phyloP scores from a whole-genome alignment of 2,888 invertebrate genomes.

The Urechis unicinctus region DNA sequence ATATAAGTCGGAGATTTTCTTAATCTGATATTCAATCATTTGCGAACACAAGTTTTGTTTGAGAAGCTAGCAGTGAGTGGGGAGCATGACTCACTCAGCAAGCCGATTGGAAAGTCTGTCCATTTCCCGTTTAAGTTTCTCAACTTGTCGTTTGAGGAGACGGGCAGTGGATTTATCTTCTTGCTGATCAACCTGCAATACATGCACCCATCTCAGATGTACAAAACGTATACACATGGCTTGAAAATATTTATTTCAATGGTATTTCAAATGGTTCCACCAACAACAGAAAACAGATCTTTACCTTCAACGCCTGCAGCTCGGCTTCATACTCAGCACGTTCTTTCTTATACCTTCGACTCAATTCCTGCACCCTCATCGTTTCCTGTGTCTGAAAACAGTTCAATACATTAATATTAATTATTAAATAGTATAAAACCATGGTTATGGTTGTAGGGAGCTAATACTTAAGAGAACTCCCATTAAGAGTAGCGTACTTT shows the following conservation, averaged over 20 bases:
- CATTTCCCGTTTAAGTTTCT: background rate
- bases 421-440: background rate
- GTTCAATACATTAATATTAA: background rate
- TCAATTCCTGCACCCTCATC: background rate
- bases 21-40: too few species aligned
- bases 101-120: too few species aligned
- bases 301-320: background rate
- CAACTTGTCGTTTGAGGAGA: background rate
- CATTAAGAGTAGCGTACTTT: too few species aligned
- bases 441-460: too few species aligned
- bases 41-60: too few species aligned
- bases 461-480: too few species aligned
- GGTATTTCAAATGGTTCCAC: too few species aligned
- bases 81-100: too few species aligned
- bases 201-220: background rate
- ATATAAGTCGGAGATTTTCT: too few species aligned
- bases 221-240: background rate
- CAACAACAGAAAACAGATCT: too few species aligned
- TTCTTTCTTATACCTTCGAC: background rate
- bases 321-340: background rate
- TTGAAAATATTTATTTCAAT: background rate
- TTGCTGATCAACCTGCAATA: background rate
- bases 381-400: background rate
- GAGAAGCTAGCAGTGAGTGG: too few species aligned
- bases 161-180: background rate